Evolutionary conservation across 2,888 invertebrate species (phyloP), one percentile per base, ranked within the genome.

Genomic region (Phymatocera aterrima): DNA sequence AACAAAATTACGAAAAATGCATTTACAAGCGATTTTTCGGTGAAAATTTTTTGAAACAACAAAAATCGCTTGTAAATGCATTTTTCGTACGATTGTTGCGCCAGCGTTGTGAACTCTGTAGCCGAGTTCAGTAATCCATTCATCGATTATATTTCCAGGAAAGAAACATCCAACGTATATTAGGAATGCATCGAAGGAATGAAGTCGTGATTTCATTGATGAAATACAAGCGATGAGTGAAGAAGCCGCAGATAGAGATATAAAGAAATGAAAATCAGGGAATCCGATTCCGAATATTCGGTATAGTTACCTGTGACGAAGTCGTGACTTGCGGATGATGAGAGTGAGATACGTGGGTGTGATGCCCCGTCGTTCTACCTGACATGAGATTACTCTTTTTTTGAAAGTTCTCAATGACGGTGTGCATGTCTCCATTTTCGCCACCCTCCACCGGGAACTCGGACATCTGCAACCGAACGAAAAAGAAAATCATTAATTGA

Each of bases 341-440:
- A 21, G 81, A 81, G 43, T 83, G 83, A 46, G 85, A 83, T 3
- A 87, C 85, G 80, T 87, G 88, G 61, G 86, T 83, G 57, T 75
- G 75, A 57, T 75, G 75, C 15, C 75, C 75, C n/a, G 72, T 75
- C 31, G 72, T 75, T 79, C 89, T 85, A 72, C 86, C 86, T 40
- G 89, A 82, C 78, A 89, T 90, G 83, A 91, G 83, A 80, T 90
- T 90, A 87, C 93, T 94, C 90, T 93, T 94, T 89, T 94, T 95
- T 88, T 95, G 94, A 85, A 95, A 92, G 91, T 94, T 95, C 91
- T 95, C 95, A 93, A 95, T 94, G 87, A 94, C 93, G 88, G 94
- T 92, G 84, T 94, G 93, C 92, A 94, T 91, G 84, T 95, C 94
- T 83, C 93, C 90, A 87, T 92, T 92, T 88, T 91, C 92, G 88